Evolutionary conservation across 2,888 invertebrate genomes (phyloP), one percentile per base, ranked within the genome.

Genomic region (Esperia sulphurella): DNA sequence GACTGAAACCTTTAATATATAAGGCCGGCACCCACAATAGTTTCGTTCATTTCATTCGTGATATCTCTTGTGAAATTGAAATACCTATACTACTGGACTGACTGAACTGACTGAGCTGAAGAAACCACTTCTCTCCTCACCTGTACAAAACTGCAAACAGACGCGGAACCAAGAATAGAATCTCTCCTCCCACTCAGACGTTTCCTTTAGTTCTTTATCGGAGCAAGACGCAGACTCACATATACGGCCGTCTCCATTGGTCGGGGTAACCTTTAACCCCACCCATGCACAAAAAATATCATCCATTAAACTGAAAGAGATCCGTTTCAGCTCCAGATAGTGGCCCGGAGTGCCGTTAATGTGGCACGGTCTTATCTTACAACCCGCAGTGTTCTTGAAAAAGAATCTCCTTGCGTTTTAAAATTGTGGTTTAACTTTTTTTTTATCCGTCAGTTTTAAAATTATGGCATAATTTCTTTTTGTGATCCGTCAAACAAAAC

Each of bases 211-310:
- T 68, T 68, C 70, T 73, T 70, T 68, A 75, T 61, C 67, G 54
- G 66, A 71, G 60, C 58, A 69, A 67, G 73, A 71, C 63, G 61
- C 63, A 57, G 61, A n/a, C n/a, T n/a, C 58, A 59, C 59, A 49
- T 57, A 55, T 56, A 55, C 58, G 58, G 65, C 65, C 68, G 68
- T 66, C 57, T 56, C 75, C 63, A 87, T 86, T 86, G 86, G 85
- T 74, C 79, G 75, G 59, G 68, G 59, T 79, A 71, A 87, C 87
- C 89, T 85, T 74, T 84, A 75, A 87, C 87, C 88, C 88, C 84
- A 75, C 86, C 87, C 87, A 84, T 77, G 77, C 78, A 81, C 70
- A 78, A 83, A 86, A 85, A 84, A 83, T 79, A 85, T 83, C 75
- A 68, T 78, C 84, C 86, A 86, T 86, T 85, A 86, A 74, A 79